A percentile compares a stretch with the other conserved stretches of the same genome.
These are phyloP conservation scores for Schizothorax lantsangensis DNA, from an alignment of 2,797 vertebrate species.

Conservation along the genomic window DNA sequence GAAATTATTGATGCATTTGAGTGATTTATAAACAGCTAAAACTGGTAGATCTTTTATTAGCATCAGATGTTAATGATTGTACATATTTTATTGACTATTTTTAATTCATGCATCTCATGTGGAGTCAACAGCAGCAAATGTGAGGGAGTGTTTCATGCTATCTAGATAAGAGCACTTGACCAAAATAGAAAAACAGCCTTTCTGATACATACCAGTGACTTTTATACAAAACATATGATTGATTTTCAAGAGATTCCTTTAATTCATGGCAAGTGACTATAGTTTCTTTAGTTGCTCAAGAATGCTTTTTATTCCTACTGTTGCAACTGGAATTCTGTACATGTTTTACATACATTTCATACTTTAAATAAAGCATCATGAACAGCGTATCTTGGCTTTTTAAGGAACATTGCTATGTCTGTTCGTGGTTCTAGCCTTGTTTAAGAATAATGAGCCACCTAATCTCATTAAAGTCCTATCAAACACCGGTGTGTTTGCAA, in stretches of 20 bases:
- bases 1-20: background rate
- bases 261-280: background rate
- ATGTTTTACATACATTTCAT: background rate
- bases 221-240: background rate
- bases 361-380: background rate
- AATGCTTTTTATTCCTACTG: background rate
- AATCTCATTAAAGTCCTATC: background rate
- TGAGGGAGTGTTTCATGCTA: background rate
- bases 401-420: background rate
- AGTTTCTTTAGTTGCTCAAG: background rate
- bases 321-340: background rate
- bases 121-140: background rate
- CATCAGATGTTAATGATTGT: background rate
- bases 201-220: background rate
- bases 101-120: slow-evolving; percentile 22
- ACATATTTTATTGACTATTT: slow-evolving; percentile 22
- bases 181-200: background rate
- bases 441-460: background rate
- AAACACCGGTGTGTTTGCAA: background rate
- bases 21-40: background rate
- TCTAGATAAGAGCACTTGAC: background rate
- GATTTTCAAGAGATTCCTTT: background rate
- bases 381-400: background rate
- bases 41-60: background rate
- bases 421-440: background rate